Percentiles rank a stretch among this genome's conserved stretches.
phyloP scores from a whole-genome alignment of 1,140 invertebrate genomes.

The Drosophila tani region DNA sequence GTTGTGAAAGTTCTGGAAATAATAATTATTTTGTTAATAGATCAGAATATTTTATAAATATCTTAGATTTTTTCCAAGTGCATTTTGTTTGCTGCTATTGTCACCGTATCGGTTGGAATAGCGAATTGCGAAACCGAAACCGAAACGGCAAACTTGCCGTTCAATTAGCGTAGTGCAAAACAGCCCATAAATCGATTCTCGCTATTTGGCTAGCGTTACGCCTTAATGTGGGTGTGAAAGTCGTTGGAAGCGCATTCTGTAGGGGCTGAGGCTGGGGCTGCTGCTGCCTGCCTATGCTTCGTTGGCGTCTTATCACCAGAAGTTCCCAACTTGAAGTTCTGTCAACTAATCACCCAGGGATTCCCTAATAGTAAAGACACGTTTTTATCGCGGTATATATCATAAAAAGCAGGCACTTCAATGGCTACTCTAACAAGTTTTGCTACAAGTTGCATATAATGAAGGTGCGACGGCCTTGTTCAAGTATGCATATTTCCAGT shows the following conservation, averaged over 20 bases:
- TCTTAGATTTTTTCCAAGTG: constrained; percentile 5
- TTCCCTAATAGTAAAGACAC: constrained; percentile 14
- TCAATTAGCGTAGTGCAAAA: constrained; percentile 75
- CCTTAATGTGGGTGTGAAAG: constrained; percentile 60
- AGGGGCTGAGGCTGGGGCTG: not conserved
- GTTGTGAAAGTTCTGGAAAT: not conserved
- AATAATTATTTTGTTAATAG: too few relatives aligned
- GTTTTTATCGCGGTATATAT: constrained; percentile 24
- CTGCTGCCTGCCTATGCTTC: constrained; percentile 16
- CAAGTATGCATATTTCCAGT: not conserved
- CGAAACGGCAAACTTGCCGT: constrained; percentile 62
- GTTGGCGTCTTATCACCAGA: constrained; percentile 9
- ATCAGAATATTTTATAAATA: not conserved
- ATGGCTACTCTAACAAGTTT: constrained; percentile 15
- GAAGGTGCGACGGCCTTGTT: not conserved
- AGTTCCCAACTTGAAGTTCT: not conserved
- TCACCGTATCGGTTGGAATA: constrained; percentile 23
- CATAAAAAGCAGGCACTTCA: constrained; percentile 6
- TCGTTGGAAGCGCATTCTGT: constrained; percentile 15
- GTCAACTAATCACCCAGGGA: constrained; percentile 8
- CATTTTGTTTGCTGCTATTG: constrained; percentile 19
- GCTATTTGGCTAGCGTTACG: constrained; percentile 54
- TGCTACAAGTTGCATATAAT: not conserved
- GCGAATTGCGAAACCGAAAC: constrained; percentile 50
- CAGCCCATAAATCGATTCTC: constrained; percentile 63